phyloP scores from a whole-genome alignment of 2,113 vertebrate genomes.

The Turdus rufiventris region DNA sequence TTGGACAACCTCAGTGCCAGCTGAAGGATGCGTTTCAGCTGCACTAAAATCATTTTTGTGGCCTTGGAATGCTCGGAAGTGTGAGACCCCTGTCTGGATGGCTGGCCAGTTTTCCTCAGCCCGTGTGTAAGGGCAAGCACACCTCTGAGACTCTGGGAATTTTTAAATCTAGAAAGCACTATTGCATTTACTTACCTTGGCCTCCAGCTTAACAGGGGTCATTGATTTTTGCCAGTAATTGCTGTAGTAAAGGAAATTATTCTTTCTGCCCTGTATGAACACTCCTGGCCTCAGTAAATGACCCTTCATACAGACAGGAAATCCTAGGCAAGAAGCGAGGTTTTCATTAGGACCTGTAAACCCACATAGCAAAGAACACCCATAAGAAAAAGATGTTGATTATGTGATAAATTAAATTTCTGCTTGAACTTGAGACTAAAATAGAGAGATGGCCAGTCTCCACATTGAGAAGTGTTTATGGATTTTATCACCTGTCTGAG shows the following conservation, averaged over 20 bases:
- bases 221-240: conserved; percentile 54
- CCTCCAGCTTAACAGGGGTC: conserved; percentile 12
- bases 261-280: neutral
- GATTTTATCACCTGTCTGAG: neutral
- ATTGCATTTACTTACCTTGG: conserved; percentile 21
- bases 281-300: neutral
- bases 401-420: neutral
- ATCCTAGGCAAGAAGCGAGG: neutral
- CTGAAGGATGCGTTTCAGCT: neutral
- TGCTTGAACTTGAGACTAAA: neutral
- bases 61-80: neutral
- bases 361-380: neutral
- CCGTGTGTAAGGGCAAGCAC: neutral
- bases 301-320: neutral
- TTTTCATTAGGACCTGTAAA: neutral
- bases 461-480: neutral
- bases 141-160: neutral
- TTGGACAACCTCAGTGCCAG: neutral
- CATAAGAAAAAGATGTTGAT: neutral
- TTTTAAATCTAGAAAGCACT: conserved; percentile 6
- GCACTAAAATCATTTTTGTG: neutral
- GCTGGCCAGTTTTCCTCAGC: neutral
- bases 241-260: conserved; percentile 43
- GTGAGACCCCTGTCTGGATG: neutral
- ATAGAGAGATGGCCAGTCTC: neutral